Percentiles rank a stretch among this genome's conserved stretches.
Evolutionary conservation across 2,888 invertebrate genomes (phyloP).

Genomic region (Chouioia cunea): DNA sequence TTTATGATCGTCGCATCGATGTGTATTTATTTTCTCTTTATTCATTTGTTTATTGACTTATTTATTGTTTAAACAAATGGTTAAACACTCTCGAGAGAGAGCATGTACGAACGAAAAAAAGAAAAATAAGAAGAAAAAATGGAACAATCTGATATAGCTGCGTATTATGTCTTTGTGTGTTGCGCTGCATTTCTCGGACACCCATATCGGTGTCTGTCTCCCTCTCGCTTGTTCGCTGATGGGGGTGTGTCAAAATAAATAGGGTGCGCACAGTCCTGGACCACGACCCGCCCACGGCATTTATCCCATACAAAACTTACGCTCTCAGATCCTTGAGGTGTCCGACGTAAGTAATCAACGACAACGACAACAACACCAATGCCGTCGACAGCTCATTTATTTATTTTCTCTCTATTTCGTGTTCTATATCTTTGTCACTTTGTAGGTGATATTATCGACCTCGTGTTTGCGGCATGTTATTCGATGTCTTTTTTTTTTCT

Average conservation of each 20-base stretch:
- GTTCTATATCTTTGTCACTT: constrained; percentile 18
- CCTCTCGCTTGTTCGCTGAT: constrained; percentile 13
- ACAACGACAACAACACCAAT: not conserved
- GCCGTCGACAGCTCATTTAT: constrained; percentile 3
- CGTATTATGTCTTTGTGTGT: constrained; percentile 47
- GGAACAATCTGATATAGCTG: constrained; percentile 28
- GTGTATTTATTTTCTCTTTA: constrained; percentile 21
- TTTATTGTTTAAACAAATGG: too few relatives aligned
- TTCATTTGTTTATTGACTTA: constrained; percentile 10
- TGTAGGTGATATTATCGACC: constrained; percentile 50
- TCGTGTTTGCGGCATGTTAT: constrained; percentile 58
- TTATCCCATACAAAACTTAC: constrained; percentile 89
- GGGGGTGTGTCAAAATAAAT: constrained; percentile 50
- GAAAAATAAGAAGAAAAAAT: not conserved
- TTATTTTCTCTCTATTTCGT: constrained; percentile 38
- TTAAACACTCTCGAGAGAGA: not conserved
- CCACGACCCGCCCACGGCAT: constrained; percentile 86
- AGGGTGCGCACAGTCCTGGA: constrained; percentile 94
- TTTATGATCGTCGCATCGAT: constrained; percentile 11
- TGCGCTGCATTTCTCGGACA: constrained; percentile 44
- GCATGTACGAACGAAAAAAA: not conserved
- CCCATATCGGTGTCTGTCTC: too few relatives aligned
- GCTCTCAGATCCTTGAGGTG: constrained; percentile 88
- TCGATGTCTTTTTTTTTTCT: not conserved
- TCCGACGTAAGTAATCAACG: constrained; percentile 85